These are phyloP conservation scores for Chrysolina americana DNA, from an alignment of 2,888 invertebrate genomes.

Conservation along the genomic window DNA sequence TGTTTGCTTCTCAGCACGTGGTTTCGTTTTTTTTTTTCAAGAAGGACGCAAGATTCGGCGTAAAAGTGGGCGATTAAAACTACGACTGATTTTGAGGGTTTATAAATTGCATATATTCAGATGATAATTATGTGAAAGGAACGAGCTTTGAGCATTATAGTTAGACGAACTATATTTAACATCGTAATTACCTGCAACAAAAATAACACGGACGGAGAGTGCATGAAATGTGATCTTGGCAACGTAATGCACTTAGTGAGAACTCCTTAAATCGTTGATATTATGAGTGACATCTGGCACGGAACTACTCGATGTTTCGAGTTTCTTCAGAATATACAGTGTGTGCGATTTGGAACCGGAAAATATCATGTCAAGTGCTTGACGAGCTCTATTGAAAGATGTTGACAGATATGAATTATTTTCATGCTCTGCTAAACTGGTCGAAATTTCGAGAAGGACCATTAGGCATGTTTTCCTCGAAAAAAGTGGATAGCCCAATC, in stretches of 20 bases:
- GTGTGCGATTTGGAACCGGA: too few relatives aligned
- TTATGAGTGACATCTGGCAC: not conserved
- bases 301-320: not conserved
- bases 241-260: slow-evolving; percentile 12
- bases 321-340: not conserved
- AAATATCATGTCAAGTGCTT: too few relatives aligned
- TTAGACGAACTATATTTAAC: not conserved
- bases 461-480: too few relatives aligned
- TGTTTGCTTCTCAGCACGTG: slow-evolving; percentile 13
- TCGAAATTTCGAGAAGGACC: too few relatives aligned
- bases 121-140: not conserved
- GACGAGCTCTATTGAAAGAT: too few relatives aligned
- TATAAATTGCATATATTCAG: not conserved
- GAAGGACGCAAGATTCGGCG: not conserved
- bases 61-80: slow-evolving; percentile 2
- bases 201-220: slow-evolving; percentile 11
- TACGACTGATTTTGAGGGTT: not conserved
- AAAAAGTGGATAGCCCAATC: too few relatives aligned
- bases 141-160: not conserved
- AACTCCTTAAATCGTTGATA: slow-evolving; percentile 11
- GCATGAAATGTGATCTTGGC: slow-evolving; percentile 13
- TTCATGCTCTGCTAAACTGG: too few relatives aligned
- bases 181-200: not conserved
- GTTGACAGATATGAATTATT: too few relatives aligned
- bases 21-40: slow-evolving; percentile 7